Evolutionary conservation across 2,888 invertebrate genomes (phyloP).

Genomic region (Agrochola macilenta): DNA sequence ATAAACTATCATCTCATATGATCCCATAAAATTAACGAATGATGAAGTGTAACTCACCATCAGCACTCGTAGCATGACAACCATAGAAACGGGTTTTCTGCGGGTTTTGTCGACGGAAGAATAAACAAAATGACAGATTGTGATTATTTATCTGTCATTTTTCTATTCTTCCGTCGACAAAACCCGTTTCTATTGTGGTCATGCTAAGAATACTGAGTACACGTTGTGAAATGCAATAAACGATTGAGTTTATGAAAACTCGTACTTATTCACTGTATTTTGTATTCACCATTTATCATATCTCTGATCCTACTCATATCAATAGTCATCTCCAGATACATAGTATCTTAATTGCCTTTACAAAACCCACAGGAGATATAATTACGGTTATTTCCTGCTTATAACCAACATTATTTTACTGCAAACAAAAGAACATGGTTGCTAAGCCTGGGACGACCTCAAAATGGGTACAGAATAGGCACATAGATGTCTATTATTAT

Average conservation of each 20-base stretch:
- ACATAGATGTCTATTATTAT: constrained; percentile 22
- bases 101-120: too few species aligned
- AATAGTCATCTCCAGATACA: not conserved
- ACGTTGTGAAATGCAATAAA: too few species aligned
- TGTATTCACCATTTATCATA: not conserved
- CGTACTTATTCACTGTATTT: not conserved
- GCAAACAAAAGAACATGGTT: constrained; percentile 37
- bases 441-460: constrained; percentile 19
- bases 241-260: not conserved
- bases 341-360: constrained; percentile 1
- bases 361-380: not conserved
- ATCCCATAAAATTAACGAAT: too few species aligned
- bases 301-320: not conserved
- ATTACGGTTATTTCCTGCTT: not conserved
- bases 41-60: too few species aligned
- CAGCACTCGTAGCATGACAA: too few species aligned
- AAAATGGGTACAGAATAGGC: constrained; percentile 3
- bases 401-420: constrained; percentile 1
- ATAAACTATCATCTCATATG: too few species aligned
- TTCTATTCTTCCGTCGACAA: too few species aligned
- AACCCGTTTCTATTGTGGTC: too few species aligned
- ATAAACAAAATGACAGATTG: too few species aligned
- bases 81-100: too few species aligned
- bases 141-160: too few species aligned
- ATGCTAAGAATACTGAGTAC: too few species aligned